Base-by-base conservation (phyloP, 2,888 invertebrate genomes). In the Drosophila colorata region DNA sequence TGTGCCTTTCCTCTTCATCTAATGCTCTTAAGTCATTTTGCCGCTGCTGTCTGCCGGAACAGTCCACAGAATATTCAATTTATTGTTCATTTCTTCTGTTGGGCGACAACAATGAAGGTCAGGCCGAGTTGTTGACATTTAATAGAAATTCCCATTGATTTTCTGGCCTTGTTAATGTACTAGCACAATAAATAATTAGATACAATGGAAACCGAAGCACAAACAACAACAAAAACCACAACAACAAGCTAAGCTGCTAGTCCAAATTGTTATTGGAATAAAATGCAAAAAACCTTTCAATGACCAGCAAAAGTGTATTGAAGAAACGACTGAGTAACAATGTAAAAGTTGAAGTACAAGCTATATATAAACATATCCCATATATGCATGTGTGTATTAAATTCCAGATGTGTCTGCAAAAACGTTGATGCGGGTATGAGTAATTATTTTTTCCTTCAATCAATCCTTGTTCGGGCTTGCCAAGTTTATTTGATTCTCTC, bases 81-180 rank as follows among this genome's bases (percentile, higher is more conserved):
- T 47, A 18, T 40, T 47, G 20, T 31, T 38, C 13, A 28, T 18
- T 31, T 33, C 6, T 14, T 51, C 9, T 35, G 16, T n/a, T 43
- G 13, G 16, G 4, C 25, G 38, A 25, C 13, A 41, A 25, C 41
- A 23, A 35, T 43, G 49, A 58, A 58, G 49, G 49, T 49, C 58
- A 58, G 25, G 4, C 16, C 33, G 43, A 43, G 8, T 16, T 65
- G 46, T 41, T 35, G n/a, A 23, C 16, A 38, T 33, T 38, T 44
- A 23, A 44, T 52, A 33, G 28, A n/a, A 23, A 20, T 31, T 52
- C 14, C 4, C 52, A 23, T 52, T 52, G 35, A 13, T 18, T 49
- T 37, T 49, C n/a, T 20, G 8, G 5, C 11, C 28, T 46, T 28
- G n/a, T 28, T 41, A 20, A 13, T 20, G 41, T 20, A n/a, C n/a